Evolutionary conservation across 2,113 vertebrate species (phyloP), one percentile per base, ranked within the genome.

Genomic region (Oriolus oriolus): DNA sequence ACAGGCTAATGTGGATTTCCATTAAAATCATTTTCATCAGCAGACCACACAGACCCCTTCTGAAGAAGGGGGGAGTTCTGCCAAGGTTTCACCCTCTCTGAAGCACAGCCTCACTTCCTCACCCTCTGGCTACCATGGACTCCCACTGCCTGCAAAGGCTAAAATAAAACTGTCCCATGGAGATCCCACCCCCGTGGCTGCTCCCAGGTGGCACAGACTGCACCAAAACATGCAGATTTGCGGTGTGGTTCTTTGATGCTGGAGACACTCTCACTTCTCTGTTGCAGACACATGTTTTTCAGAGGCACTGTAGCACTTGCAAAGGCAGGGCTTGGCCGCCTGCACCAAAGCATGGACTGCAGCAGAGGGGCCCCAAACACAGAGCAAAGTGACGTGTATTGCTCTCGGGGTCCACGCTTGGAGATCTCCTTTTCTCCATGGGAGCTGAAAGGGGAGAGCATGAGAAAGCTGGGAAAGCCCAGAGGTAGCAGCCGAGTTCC

Each of bases 401-500:
- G 22, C 19, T 57, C 20, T 80, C 30, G 13, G 1, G n/a, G 24
- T 37, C 52, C 5, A 1, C 13, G 44, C 15, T n/a, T 30, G 35
- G 64, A 69, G 17, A 71, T 5, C 2, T 35, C 10, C 14, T 84
- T 74, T 76, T 31, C 35, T 59, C 37, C 35, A 31, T 1, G 6
- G 26, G 20, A 66, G 10, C 11, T 37, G 17, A 50, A 45, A 37
- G 6, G 13, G 11, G 3, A 49, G 27, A 87, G 20, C 20, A 30
- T 3, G 37, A 94, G 61, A 47, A 87, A 87, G 27, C 12, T 63
- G 78, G 33, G 24, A 75, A 89, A 78, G 50, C 12, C n/a, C 4
- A 0, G 23, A 37, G 47, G 20, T 0, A 66, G 65, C 2, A 23
- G 33, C 17, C 0, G 0, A 37, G 30, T 82, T 42, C 37, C 56